phyloP scores from a whole-genome alignment of 2,888 invertebrate species.

The Cartodere bifasciata region DNA sequence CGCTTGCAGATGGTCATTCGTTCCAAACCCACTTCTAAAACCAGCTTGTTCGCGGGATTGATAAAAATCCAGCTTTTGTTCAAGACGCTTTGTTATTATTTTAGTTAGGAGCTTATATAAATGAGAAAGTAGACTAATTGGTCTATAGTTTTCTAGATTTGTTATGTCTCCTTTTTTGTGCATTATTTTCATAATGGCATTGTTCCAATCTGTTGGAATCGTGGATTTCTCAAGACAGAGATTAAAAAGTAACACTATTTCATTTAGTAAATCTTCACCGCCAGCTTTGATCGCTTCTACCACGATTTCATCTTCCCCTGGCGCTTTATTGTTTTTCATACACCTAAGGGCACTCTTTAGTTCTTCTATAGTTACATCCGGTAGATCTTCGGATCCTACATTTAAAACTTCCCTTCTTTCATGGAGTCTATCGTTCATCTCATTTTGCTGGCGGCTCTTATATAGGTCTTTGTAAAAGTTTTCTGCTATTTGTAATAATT shows the following conservation, averaged over 20 bases:
- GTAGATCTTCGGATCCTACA: slow-evolving; percentile 5
- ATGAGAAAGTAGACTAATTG: slow-evolving; percentile 9
- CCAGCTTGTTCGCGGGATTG: slow-evolving; percentile 15
- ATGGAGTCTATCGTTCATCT: too few species aligned
- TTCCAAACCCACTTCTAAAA: slow-evolving; percentile 12
- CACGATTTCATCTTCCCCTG: slow-evolving; percentile 5
- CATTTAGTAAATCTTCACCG: slow-evolving; percentile 1
- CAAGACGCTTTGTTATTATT: slow-evolving; percentile 14
- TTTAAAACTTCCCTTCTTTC: too few species aligned
- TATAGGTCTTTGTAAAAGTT: slow-evolving; percentile 2
- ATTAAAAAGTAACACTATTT: slow-evolving; percentile 5
- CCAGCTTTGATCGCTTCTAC: slow-evolving; percentile 7
- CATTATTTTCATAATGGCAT: slow-evolving; percentile 8
- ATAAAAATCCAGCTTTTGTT: slow-evolving; percentile 13
- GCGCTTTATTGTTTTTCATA: slow-evolving; percentile 7
- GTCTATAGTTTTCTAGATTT: slow-evolving; percentile 10
- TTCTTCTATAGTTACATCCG: slow-evolving; percentile 2
- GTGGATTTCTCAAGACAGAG: slow-evolving; percentile 4
- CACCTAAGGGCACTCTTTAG: slow-evolving; percentile 1
- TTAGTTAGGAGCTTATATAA: slow-evolving; percentile 13
- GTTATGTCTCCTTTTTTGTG: slow-evolving; percentile 9
- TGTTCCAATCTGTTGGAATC: slow-evolving; percentile 9
- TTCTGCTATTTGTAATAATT: slow-evolving; percentile 4
- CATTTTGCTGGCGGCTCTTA: neutral
- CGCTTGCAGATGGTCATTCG: slow-evolving; percentile 13